Base-by-base conservation (phyloP, 37 sponge, comb jelly and placozoan genomes). In the Oscarella lobularis region DNA sequence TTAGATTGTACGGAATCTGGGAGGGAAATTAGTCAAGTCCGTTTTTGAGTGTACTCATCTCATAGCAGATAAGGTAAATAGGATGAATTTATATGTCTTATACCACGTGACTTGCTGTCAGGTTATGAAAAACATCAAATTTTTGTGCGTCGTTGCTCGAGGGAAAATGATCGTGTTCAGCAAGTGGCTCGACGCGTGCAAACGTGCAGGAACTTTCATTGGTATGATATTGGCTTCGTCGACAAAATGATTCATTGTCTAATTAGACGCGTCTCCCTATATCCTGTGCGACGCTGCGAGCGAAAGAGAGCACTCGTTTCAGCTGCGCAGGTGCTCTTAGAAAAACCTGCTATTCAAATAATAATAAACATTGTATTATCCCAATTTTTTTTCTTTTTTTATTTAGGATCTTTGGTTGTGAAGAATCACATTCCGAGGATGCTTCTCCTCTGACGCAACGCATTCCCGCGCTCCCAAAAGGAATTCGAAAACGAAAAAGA, bases 381-480 rank as follows among this genome's bases (percentile, higher is more conserved):
- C 60, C 9, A 27, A 9, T 48, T 9, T 48, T 20, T 14, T 68
- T 32, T 68, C 31, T 4, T n/a, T 68, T 1, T 75, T n/a, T 75
- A 31, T 69, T 1, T 54, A 90, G 95, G 96, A n/a, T 36, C 88
- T 48, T 60, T 81, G 0, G 77, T 92, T 76, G 88, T 98, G 40
- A 73, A 79, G 67, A 72, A 82, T 34, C 84, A 91, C 60, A 68
- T 98, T 55, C 76, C 83, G 2, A 33, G 67, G n/a, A 77, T 98
- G 41, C 73, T 93, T 36, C 74, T 82, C 2, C 37, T 89, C 48
- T 93, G 94, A 92, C 77, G 83, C 1, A 72, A 78, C 5, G 75
- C 88, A 37, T 98, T 98, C 82, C 99, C 99, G 33, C 84, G 79
- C 72, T 94, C 95, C 6, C 78, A 83, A 37, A 90, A 91, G 85